Evolutionary conservation across 2,888 invertebrate genomes (phyloP), one percentile per base, ranked within the genome.

Genomic region (Lasioglossum lativentre): DNA sequence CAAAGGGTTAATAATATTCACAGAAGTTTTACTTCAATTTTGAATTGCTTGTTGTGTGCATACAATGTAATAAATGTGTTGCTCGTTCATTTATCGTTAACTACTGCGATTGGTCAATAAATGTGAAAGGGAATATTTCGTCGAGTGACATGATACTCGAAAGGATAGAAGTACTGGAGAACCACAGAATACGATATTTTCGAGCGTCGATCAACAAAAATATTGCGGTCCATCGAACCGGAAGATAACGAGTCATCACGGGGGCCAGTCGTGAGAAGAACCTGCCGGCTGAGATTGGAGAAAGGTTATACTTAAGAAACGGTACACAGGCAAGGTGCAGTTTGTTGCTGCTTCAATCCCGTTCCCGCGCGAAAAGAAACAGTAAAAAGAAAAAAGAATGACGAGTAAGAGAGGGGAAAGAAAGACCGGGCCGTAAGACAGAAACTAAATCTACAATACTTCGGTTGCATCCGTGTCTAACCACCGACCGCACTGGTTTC

Each of bases 361-460:
- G 63, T 78, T 71, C 70, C 66, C 71, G 78, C 16, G 75, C 45
- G 84, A 79, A 90, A 71, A 52, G 71, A 82, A 83, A 84, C 73
- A 78, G 76, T 76, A 75, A 56, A 12, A 68, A 47, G 34, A 71
- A 77, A 38, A 71, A 19, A 27, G 56, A 6, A 66, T n/a, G n/a
- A 23, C 10, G 30, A 70, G 70, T 16, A 27, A 6, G 30, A 38
- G 74, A 70, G 34, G 19, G 34, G 52, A 23, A 45, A 75, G 74
- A 30, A 76, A 34, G 59, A 70, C 19, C 66, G n/a, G 59, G 38
- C 72, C 78, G 78, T 74, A 66, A 80, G 85, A 82, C 83, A 83
- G 92, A 91, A 91, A 91, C 91, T 83, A 82, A 91, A 91, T 92
- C 88, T 86, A 84, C 74, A 75, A 78, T 83, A 88, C 79, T 89